Evolutionary conservation across 2,888 invertebrate species (phyloP).

Genomic region (Drepana falcataria): DNA sequence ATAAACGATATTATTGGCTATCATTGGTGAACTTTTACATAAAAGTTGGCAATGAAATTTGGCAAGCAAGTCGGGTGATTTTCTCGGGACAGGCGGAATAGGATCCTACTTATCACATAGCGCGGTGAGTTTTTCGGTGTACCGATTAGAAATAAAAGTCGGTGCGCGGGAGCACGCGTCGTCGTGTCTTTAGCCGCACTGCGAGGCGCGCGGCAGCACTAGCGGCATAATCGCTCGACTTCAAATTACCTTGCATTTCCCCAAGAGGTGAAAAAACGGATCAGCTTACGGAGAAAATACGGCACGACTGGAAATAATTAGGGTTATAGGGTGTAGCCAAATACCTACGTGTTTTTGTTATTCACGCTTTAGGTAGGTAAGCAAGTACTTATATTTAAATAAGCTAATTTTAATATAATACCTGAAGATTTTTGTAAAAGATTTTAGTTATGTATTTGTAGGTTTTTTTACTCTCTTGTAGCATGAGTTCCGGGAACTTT

Average conservation of each 20-base stretch:
- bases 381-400: too few species aligned
- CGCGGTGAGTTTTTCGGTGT: slow-evolving; percentile 22
- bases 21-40: slow-evolving; percentile 61
- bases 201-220: slow-evolving; percentile 40
- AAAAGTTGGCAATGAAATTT: slow-evolving; percentile 64
- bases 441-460: too few species aligned
- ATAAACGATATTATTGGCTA: slow-evolving; percentile 7
- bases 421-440: too few species aligned
- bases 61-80: slow-evolving; percentile 1
- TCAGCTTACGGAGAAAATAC: slow-evolving; percentile 62
- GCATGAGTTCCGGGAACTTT: too few species aligned
- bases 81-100: not conserved
- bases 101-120: slow-evolving; percentile 25
- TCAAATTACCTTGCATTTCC: slow-evolving; percentile 68
- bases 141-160: slow-evolving; percentile 12
- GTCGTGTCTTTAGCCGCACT: slow-evolving; percentile 46
- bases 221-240: slow-evolving; percentile 56
- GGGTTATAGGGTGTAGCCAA: slow-evolving; percentile 45
- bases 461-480: too few species aligned
- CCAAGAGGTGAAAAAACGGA: slow-evolving; percentile 66
- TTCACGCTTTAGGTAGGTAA: slow-evolving; percentile 9
- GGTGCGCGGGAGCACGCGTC: slow-evolving; percentile 49
- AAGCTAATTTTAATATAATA: too few species aligned
- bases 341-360: slow-evolving; percentile 13
- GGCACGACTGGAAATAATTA: slow-evolving; percentile 59